Base-by-base conservation (phyloP, 2,888 invertebrate genomes). In the Dasypolia templi region DNA sequence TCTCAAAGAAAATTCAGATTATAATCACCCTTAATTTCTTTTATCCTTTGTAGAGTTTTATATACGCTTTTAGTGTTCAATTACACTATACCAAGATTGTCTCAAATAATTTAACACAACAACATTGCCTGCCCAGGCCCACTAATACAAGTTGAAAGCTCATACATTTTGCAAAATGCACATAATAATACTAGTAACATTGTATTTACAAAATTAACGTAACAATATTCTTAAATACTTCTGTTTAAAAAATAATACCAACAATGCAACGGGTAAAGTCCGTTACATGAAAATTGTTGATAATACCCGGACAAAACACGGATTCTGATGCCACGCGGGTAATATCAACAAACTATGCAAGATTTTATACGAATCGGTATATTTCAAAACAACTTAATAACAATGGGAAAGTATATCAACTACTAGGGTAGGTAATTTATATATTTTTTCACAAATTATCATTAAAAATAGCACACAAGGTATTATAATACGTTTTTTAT, bases 131-230 rank as follows among this genome's bases (percentile, higher is more conserved):
- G 82, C 39, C 70, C 84, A 83, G 87, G 75, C 84, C 77, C 51
- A 59, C 79, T 85, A 85, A 87, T 87, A 88, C 67, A 83, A 80
- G 83, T 87, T 78, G 84, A 90, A 92, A 92, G 91, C 91, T 92
- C 91, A 86, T 90, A 91, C 78, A 91, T 87, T 89, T 85, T 84
- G 81, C 86, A 90, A 90, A 89, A 90, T 91, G 89, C 90, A 90
- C 82, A 86, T 86, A 79, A 84, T 87, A 86, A 86, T 82, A 85
- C 89, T 82, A 82, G 49, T 74, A 74, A 86, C 77, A 84, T 80
- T 72, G 65, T 81, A 85, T 83, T 82, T 82, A 87, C 83, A 86
- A 85, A 85, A 89, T 77, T 78, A 87, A 86, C 58, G 72, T 64
- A 29, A 42, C 67, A 81, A 79, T 72, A 71, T 55, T 61, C 59